Evolutionary conservation across 2,113 vertebrate genomes (phyloP).

Genomic region (Candoia aspera): DNA sequence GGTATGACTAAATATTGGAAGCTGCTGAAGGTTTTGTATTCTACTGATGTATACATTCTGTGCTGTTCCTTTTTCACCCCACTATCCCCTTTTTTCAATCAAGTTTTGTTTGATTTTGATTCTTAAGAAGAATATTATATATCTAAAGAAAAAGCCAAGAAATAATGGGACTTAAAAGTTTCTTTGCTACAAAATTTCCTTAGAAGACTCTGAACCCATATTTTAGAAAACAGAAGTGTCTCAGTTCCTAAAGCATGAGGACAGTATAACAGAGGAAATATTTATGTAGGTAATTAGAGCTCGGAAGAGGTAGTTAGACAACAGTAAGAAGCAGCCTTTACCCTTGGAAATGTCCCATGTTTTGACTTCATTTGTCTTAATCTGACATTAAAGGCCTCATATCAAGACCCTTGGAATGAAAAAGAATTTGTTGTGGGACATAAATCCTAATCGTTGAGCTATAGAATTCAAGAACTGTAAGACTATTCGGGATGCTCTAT

Average conservation of each 20-base stretch:
- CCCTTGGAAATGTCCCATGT: not conserved
- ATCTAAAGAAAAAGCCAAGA: not conserved
- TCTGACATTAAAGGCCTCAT: not conserved
- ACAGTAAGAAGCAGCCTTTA: not conserved
- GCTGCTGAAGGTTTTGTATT: not conserved
- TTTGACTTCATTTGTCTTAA: not conserved
- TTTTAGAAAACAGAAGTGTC: not conserved
- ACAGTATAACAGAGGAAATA: not conserved
- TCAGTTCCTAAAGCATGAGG: not conserved
- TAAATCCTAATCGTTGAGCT: not conserved
- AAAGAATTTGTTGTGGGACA: not conserved
- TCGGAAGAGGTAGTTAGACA: not conserved
- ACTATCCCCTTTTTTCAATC: not conserved
- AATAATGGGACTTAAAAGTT: not conserved
- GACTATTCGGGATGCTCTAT: not conserved
- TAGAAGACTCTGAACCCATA: not conserved
- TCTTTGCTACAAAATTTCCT: not conserved
- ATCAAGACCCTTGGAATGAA: not conserved
- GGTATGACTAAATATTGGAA: constrained; percentile 68
- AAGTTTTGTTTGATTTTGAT: not conserved
- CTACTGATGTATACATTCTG: not conserved
- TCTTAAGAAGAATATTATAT: not conserved
- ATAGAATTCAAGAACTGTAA: not conserved
- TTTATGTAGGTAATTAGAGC: not conserved
- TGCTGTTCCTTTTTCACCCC: not conserved